Conservation (phyloP, 2,888 invertebrate genomes). For the Leucophenga montana region DNA sequence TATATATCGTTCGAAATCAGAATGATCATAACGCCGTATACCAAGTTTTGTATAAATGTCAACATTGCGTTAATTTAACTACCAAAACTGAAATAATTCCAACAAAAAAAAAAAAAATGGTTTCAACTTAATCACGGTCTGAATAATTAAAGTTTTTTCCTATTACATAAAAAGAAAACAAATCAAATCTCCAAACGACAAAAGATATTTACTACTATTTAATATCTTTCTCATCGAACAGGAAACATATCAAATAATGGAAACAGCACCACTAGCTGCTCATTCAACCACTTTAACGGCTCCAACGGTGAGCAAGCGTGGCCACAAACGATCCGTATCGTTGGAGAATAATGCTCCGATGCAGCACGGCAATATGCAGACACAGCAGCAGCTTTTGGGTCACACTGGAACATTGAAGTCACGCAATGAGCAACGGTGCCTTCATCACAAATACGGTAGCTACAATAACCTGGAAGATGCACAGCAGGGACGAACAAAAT, state of each 20-base stretch:
- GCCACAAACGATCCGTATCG: slow-evolving; percentile 71
- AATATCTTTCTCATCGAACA: not conserved
- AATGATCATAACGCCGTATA: no score
- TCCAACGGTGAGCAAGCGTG: slow-evolving; percentile 60
- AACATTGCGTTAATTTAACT: no score
- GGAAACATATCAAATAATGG: slow-evolving; percentile 20
- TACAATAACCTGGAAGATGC: slow-evolving; percentile 69
- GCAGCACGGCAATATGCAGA: slow-evolving; percentile 48
- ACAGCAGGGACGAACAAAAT: slow-evolving; percentile 68
- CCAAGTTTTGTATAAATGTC: no score
- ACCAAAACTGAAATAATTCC: no score
- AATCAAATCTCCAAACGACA: not conserved
- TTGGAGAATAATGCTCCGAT: slow-evolving; percentile 67
- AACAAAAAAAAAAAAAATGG: no score
- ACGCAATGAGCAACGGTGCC: slow-evolving; percentile 71
- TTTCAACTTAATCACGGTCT: no score
- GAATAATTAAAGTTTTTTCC: no score
- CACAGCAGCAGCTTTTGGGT: slow-evolving; percentile 46
- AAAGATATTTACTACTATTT: not conserved
- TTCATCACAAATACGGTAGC: slow-evolving; percentile 71
- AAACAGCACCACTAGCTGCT: slow-evolving; percentile 11
- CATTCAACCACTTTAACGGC: slow-evolving; percentile 29
- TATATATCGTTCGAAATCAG: no score
- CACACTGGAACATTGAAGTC: slow-evolving; percentile 71
- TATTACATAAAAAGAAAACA: no score